These are phyloP conservation scores for Rhabdomys dilectus DNA, from an alignment of 2,113 vertebrate species.

Conservation along the genomic window DNA sequence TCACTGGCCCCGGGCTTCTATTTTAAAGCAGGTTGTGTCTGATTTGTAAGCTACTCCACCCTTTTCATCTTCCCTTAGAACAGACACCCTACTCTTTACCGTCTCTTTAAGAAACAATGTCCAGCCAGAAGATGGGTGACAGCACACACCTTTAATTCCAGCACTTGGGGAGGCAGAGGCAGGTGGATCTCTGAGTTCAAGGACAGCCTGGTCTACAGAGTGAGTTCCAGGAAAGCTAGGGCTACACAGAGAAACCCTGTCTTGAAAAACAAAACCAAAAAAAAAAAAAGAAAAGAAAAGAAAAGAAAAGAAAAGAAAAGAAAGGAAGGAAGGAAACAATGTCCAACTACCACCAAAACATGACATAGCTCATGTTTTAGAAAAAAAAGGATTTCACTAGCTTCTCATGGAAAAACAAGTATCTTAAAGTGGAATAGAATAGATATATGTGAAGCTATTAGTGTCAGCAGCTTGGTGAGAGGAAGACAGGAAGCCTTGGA, in stretches of 20 bases:
- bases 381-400: no score
- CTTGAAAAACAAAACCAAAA: neutral
- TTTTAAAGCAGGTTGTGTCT: neutral
- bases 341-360: neutral
- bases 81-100: neutral
- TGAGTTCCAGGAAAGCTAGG: neutral
- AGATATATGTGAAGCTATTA: neutral
- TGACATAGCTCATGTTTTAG: neutral
- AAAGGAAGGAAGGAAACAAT: neutral
- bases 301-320: neutral
- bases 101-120: neutral
- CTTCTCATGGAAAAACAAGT: neutral
- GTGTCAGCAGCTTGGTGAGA: neutral
- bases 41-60: neutral
- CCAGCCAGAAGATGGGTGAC: neutral
- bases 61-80: accelerated
- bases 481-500: neutral
- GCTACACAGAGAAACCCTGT: neutral
- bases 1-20: neutral
- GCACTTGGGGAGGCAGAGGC: neutral
- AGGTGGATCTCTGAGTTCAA: neutral
- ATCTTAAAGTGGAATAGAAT: neutral
- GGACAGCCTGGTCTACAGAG: neutral
- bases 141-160: neutral
- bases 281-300: no score